phyloP scores from a whole-genome alignment of 2,888 invertebrate species.

The Ligdia adustata region DNA sequence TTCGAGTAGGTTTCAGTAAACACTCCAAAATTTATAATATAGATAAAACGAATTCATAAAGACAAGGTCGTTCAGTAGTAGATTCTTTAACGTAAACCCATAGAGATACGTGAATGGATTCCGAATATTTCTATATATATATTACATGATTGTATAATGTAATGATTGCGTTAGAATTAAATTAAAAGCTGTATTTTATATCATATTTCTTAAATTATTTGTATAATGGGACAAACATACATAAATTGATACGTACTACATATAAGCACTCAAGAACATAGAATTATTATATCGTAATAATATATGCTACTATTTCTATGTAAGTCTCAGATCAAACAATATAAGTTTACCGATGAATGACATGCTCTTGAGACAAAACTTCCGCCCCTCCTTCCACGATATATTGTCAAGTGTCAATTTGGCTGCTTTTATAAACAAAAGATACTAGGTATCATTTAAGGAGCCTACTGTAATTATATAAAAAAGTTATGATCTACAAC shows the following conservation, averaged over 20 bases:
- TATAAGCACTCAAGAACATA: no score
- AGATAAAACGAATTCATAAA: constrained; percentile 7
- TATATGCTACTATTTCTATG: no score
- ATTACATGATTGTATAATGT: constrained; percentile 2
- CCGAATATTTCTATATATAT: constrained; percentile 5
- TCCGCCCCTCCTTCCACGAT: constrained; percentile 35
- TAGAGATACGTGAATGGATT: constrained; percentile 15
- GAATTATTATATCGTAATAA: no score
- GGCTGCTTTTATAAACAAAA: constrained; percentile 32
- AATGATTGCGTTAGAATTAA: constrained; percentile 2
- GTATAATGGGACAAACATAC: no score
- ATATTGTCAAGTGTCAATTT: constrained; percentile 41
- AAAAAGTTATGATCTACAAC: no score
- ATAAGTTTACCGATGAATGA: constrained; percentile 38
- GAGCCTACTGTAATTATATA: no score
- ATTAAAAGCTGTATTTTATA: no score
- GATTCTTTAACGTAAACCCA: constrained; percentile 6
- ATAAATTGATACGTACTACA: no score
- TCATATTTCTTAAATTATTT: no score
- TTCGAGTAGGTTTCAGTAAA: constrained; percentile 1
- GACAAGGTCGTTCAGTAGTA: constrained; percentile 10
- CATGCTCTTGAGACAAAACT: constrained; percentile 33
- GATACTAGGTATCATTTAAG: no score
- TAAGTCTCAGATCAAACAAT: no score
- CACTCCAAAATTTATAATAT: not conserved